A percentile compares a stretch with the other conserved stretches of the same genome.
Conservation (phyloP, 2,888 invertebrate species). For the Mythimna pallens region DNA sequence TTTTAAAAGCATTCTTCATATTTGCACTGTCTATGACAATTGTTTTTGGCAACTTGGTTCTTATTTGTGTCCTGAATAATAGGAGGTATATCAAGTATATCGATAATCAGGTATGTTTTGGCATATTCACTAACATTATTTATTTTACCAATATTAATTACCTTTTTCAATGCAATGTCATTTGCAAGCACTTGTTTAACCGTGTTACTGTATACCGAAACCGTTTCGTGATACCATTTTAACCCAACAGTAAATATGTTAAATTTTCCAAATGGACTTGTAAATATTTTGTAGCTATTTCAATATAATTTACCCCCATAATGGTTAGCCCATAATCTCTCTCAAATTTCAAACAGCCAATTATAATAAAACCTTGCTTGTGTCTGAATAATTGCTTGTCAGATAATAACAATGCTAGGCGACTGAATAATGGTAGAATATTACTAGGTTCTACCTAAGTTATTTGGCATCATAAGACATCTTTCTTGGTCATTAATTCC, state of each 20-base stretch:
- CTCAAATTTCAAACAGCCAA: constrained; percentile 29
- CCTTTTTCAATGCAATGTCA: neutral
- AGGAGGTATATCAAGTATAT: constrained; percentile 96
- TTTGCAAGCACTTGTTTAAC: neutral
- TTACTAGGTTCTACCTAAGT: constrained; percentile 48
- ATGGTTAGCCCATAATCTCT: constrained; percentile 15
- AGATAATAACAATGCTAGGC: constrained; percentile 45
- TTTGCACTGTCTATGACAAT: constrained; percentile 94
- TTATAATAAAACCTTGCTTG: constrained; percentile 36
- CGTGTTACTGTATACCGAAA: neutral
- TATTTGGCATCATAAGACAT: constrained; percentile 57
- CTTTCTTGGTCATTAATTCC: constrained; percentile 61
- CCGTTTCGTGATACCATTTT: neutral
- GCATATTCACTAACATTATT: neutral
- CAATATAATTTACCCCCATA: constrained; percentile 18
- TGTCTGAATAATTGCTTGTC: constrained; percentile 43
- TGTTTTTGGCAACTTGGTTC: constrained; percentile 94
- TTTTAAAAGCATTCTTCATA: constrained; percentile 94
- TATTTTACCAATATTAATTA: neutral
- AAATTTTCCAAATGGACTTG: neutral
- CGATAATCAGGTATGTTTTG: constrained; percentile 94
- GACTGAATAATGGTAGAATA: constrained; percentile 47
- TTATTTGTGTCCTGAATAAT: constrained; percentile 96
- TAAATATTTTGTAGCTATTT: constrained; percentile 21
- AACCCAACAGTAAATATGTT: neutral